Base-by-base conservation (phyloP, 2,797 vertebrate genomes). In the Scyliorhinus canicula region DNA sequence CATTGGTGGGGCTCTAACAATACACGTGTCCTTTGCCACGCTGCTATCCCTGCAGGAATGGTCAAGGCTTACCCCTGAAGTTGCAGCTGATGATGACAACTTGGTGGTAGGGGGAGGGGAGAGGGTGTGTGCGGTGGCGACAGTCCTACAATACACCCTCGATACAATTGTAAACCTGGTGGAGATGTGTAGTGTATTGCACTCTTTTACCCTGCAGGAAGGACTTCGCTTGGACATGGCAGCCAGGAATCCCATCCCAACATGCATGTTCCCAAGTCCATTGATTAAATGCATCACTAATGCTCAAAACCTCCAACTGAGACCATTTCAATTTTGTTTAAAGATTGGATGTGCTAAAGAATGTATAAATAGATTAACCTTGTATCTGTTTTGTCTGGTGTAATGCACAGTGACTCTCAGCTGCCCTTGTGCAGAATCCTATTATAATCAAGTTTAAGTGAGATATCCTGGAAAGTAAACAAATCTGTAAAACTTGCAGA, bases 341-440 rank as follows among this genome's bases (percentile, higher is more conserved):
- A 91, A 91, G 88, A 91, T 91, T 91, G 63, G 35, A 63, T 91
- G 35, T 40, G 1, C 88, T 63, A 40, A 91, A 91, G 9, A 21
- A 90, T 40, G 57, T 44, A 65, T 7, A 63, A 63, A 63, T 44
- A 26, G 88, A 91, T 91, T 44, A 91, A 91, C 40, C 24, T 65
- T 65, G n/a, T 40, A 24, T 24, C 24, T 91, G 57, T 65, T 91
- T 91, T 91, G 88, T 65, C 88, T 91, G 63, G 57, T 40, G 57
- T 12, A 65, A 9, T 26, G 11, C 44, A 60, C 57, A 44, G 88
- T 60, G 31, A 57, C 85, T 65, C 57, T 65, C 26, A 26, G 40
- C 8, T 91, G 88, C 60, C 88, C 88, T 91, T 91, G 88, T 40
- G 88, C 88, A 65, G 24, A 40, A 65, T 88, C 52, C 52, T 57